Evolutionary conservation across 1,140 invertebrate genomes (phyloP).

Genomic region (Drusus annulatus): DNA sequence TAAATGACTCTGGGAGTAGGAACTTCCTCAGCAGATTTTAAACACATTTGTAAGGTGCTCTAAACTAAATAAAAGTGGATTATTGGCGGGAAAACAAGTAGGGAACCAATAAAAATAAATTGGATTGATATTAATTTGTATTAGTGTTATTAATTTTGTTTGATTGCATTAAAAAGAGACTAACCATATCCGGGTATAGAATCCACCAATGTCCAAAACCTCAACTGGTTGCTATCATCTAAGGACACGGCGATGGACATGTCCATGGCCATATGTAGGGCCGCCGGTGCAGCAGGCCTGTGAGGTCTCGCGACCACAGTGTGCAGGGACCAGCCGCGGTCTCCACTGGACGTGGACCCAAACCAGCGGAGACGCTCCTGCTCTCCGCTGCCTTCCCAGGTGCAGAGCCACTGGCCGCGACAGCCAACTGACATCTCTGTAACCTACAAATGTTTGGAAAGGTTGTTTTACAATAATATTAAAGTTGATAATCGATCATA

Average conservation of each 20-base stretch:
- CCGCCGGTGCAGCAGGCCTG: constrained; percentile 38
- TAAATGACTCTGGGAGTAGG: no score
- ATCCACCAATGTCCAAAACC: constrained; percentile 51
- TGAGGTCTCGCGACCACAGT: constrained; percentile 52
- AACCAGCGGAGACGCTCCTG: constrained; percentile 56
- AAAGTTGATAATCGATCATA: no score
- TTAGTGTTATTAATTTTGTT: no score
- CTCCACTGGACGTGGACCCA: constrained; percentile 16
- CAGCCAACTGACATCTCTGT: constrained; percentile 49
- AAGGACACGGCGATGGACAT: constrained; percentile 36
- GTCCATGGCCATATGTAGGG: constrained; percentile 43
- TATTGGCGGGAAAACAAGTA: no score
- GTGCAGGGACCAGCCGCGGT: constrained; percentile 46
- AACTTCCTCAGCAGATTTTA: no score
- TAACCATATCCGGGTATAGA: constrained; percentile 52
- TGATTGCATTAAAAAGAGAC: no score
- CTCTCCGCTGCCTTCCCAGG: constrained; percentile 52
- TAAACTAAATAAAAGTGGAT: no score
- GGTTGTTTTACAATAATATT: no score
- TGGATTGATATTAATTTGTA: no score
- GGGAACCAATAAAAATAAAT: no score
- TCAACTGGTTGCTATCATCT: constrained; percentile 36
- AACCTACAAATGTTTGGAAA: constrained; percentile 36
- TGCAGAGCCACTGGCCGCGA: constrained; percentile 53
- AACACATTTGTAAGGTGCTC: no score